A percentile compares a stretch with the other conserved stretches of the same genome.
Conservation (phyloP, 2,888 invertebrate species). For the Agrotis segetum region DNA sequence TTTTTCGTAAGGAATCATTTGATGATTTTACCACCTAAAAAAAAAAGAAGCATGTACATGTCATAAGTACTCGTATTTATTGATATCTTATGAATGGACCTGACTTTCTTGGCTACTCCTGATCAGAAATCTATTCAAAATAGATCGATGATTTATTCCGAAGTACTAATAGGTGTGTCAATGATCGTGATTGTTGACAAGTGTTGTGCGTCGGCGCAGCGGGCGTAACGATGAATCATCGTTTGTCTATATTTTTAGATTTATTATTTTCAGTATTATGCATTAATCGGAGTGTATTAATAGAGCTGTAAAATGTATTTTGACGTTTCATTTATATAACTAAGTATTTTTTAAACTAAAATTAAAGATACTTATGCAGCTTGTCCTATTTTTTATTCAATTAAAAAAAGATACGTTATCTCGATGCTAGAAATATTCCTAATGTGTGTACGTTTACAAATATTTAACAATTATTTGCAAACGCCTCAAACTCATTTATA, state of each 20-base stretch:
- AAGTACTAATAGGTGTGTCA: conserved; percentile 11
- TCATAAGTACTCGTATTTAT: no score
- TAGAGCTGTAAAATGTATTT: neutral
- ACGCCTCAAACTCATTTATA: no score
- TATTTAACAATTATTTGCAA: no score
- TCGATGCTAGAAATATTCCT: no score
- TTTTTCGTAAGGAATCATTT: no score
- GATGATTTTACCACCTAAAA: no score
- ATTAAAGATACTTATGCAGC: no score
- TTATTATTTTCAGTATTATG: neutral
- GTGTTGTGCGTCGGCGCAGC: neutral
- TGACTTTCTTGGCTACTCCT: conserved; percentile 22
- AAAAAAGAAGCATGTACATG: no score
- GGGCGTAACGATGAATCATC: conserved; percentile 18
- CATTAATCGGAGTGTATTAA: neutral
- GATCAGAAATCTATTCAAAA: neutral
- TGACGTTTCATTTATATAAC: neutral
- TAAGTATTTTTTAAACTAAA: no score
- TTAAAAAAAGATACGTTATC: no score
- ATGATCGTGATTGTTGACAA: conserved; percentile 21
- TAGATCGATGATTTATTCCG: conserved; percentile 19
- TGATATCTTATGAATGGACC: neutral
- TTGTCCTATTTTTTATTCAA: no score
- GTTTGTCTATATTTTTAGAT: conserved; percentile 23
- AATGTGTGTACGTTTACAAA: no score